Evolutionary conservation across 2,113 vertebrate species (phyloP).

Genomic region (Ranitomeya variabilis): DNA sequence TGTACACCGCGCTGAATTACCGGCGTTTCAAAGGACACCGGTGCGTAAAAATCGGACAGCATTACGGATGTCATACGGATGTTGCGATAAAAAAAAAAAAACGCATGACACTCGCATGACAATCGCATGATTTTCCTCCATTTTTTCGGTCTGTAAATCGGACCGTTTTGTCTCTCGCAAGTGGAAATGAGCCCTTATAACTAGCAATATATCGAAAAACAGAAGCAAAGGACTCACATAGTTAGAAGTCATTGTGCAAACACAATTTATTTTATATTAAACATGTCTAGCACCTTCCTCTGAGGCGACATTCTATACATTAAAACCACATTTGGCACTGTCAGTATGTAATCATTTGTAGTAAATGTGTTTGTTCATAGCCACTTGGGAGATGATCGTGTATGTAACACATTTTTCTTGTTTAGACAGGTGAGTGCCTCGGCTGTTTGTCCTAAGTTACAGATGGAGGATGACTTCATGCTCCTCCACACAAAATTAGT

Average conservation of each 20-base stretch:
- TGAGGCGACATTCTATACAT: not conserved
- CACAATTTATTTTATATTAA: not conserved
- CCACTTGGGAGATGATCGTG: not conserved
- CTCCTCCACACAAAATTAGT: not conserved
- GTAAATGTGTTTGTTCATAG: constrained; percentile 8
- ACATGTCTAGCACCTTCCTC: not conserved
- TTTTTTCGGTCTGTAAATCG: too few relatives aligned
- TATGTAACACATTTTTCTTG: constrained; percentile 5
- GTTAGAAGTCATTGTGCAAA: not conserved
- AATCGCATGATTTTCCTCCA: too few relatives aligned
- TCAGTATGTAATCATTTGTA: not conserved
- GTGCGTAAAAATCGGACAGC: too few relatives aligned
- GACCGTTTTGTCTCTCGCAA: too few relatives aligned
- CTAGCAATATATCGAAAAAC: not conserved
- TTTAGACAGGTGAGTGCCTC: constrained; percentile 27
- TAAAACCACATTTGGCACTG: not conserved
- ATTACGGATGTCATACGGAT: too few relatives aligned
- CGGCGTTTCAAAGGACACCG: too few relatives aligned
- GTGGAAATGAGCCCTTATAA: too few relatives aligned
- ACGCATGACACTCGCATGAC: too few relatives aligned
- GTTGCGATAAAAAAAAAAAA: too few relatives aligned
- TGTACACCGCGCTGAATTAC: too few relatives aligned
- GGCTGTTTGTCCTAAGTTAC: not conserved
- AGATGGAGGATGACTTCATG: not conserved
- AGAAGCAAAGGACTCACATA: not conserved